phyloP scores from a whole-genome alignment of 2,888 invertebrate genomes.

The Lithophane ornitopus region DNA sequence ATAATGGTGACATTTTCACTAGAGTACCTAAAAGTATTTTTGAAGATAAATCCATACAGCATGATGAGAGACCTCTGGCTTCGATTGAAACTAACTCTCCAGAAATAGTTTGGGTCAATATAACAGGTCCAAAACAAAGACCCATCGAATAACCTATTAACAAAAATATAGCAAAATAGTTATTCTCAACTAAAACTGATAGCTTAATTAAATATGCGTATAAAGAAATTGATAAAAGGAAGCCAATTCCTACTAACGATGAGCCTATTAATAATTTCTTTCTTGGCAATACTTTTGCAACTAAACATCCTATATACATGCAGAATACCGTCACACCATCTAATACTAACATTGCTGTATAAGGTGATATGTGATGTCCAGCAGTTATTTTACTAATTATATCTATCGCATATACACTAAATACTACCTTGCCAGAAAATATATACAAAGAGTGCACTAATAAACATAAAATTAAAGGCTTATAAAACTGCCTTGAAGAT shows the following conservation, averaged over 20 bases:
- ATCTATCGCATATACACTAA: constrained; percentile 69
- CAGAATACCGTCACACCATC: constrained; percentile 54
- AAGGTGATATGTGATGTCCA: constrained; percentile 50
- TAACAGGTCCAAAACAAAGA: constrained; percentile 75
- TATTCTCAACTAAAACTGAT: constrained; percentile 43
- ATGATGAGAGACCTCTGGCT: constrained; percentile 52
- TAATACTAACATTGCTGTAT: constrained; percentile 55
- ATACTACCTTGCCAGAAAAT: constrained; percentile 58
- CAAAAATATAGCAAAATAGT: constrained; percentile 46
- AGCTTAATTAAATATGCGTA: constrained; percentile 49
- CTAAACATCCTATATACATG: constrained; percentile 53
- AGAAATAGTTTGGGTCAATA: constrained; percentile 65
- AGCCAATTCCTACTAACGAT: constrained; percentile 50
- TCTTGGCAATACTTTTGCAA: constrained; percentile 45
- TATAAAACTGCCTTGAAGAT: constrained; percentile 39
- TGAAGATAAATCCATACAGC: constrained; percentile 60
- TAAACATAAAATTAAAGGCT: constrained; percentile 48
- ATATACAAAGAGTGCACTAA: constrained; percentile 40
- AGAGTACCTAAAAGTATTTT: constrained; percentile 59
- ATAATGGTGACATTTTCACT: constrained; percentile 68
- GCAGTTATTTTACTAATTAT: constrained; percentile 70
- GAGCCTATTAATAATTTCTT: constrained; percentile 48
- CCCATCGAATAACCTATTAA: constrained; percentile 45
- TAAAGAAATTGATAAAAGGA: constrained; percentile 52
- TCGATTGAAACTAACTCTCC: constrained; percentile 70